Conservation (phyloP, 92 coral and sea anemone genomes). For the Porites lobata region DNA sequence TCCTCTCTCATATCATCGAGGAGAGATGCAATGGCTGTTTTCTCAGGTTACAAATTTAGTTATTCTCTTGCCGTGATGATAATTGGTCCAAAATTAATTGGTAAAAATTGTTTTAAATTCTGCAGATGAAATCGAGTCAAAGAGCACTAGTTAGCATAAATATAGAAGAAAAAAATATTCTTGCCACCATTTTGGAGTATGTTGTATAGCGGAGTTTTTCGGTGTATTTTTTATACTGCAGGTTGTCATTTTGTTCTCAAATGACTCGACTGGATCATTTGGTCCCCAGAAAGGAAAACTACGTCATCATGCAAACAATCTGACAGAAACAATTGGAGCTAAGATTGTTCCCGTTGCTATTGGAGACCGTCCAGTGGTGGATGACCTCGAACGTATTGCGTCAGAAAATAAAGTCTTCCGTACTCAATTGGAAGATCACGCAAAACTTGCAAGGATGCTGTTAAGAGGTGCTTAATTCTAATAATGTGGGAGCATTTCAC, state of each 20-base stretch:
- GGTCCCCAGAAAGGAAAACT: conserved; percentile 36
- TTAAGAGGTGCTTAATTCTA: background rate
- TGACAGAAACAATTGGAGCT: conserved; percentile 4
- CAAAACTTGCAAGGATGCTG: conserved; percentile 31
- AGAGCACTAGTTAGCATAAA: no score
- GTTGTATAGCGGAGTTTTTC: background rate
- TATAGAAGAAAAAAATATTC: background rate
- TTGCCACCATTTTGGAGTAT: background rate
- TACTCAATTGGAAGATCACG: conserved; percentile 11
- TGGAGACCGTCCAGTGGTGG: conserved; percentile 30
- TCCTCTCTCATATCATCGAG: no score
- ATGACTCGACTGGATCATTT: conserved; percentile 30
- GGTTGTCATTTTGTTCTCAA: conserved; percentile 33
- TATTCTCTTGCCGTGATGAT: no score
- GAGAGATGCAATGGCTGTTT: no score
- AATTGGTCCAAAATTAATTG: no score
- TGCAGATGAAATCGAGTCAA: no score
- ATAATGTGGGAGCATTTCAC: background rate
- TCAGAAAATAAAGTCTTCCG: conserved; percentile 34
- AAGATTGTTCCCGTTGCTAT: conserved; percentile 39
- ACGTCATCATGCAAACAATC: background rate
- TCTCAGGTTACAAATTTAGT: no score
- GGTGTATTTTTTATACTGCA: background rate
- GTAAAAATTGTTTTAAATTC: no score
- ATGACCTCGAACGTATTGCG: conserved; percentile 28